A percentile compares a stretch with the other conserved stretches of the same genome.
These are phyloP conservation scores for Sebastes jordani DNA, from an alignment of 2,797 vertebrate genomes.

Conservation along the genomic window DNA sequence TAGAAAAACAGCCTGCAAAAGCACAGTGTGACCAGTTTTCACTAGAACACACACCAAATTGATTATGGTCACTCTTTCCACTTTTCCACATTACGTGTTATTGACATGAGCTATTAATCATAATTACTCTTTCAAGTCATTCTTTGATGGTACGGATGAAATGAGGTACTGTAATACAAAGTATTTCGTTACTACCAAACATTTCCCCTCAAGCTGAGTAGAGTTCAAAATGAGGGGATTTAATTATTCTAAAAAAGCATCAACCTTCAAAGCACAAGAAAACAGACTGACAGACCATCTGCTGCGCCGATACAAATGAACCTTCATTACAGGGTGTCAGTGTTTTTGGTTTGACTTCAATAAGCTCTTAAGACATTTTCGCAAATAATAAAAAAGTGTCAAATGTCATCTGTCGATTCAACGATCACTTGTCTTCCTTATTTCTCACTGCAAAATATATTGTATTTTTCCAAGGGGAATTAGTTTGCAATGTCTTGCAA, in stretches of 20 bases:
- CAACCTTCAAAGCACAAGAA: constrained; percentile 16
- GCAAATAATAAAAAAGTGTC: constrained; percentile 13
- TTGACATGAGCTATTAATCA: constrained; percentile 10
- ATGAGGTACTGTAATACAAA: constrained; percentile 1
- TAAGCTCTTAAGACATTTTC: constrained; percentile 13
- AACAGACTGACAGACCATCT: constrained; percentile 9
- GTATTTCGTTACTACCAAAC: not conserved
- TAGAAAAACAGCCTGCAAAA: constrained; percentile 4
- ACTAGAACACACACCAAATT: constrained; percentile 2
- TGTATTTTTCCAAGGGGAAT: not conserved
- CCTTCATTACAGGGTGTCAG: not conserved
- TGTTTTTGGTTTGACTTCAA: constrained; percentile 31
- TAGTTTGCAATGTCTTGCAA: not conserved
- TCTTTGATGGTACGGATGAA: constrained; percentile 7
- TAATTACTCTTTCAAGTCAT: constrained; percentile 7
- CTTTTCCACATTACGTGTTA: constrained; percentile 9
- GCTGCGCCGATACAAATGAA: constrained; percentile 21
- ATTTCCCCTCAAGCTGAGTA: not conserved
- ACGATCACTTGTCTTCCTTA: constrained; percentile 13
- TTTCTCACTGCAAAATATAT: not conserved
- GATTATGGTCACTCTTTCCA: constrained; percentile 7
- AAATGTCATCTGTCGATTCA: constrained; percentile 6
- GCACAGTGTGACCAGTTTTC: not conserved
- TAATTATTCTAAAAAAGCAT: constrained; percentile 24
- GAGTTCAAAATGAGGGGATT: constrained; percentile 8